phyloP scores from a whole-genome alignment of 1,140 invertebrate genomes.

The Holcopasites calliopsidis region DNA sequence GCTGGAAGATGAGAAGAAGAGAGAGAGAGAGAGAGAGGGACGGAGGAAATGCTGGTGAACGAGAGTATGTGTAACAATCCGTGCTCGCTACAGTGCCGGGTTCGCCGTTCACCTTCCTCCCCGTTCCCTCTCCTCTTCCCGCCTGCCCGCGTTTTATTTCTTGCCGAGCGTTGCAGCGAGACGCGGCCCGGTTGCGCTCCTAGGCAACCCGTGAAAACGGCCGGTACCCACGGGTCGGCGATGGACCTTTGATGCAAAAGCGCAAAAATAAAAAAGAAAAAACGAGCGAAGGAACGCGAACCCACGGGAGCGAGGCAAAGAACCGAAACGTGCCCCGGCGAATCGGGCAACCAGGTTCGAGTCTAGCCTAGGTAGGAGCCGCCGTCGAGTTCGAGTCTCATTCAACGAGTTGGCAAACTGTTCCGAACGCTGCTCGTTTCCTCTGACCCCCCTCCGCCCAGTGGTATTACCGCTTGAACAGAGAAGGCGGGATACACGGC shows the following conservation, averaged over 20 bases:
- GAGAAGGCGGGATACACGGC: conserved; percentile 13
- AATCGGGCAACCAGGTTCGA: conserved; percentile 31
- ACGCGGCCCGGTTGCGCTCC: no score
- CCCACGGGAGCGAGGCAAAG: conserved; percentile 52
- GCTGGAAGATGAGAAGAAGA: conserved; percentile 49
- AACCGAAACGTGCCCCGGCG: conserved; percentile 59
- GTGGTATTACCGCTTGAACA: conserved; percentile 69
- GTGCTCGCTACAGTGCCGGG: conserved; percentile 67
- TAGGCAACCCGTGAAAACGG: not conserved
- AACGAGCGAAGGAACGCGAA: conserved; percentile 62
- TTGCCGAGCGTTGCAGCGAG: conserved; percentile 1
- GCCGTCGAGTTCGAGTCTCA: conserved; percentile 68
- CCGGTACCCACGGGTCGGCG: not conserved
- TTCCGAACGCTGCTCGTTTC: conserved; percentile 60
- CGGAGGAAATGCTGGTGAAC: conserved; percentile 37
- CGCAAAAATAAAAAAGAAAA: no score
- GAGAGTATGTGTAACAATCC: conserved; percentile 68
- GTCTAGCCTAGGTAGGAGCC: conserved; percentile 39
- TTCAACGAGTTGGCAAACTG: conserved; percentile 76
- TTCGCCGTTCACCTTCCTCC: conserved; percentile 62
- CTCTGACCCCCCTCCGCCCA: conserved; percentile 38
- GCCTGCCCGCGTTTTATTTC: conserved; percentile 18
- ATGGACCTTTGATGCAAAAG: conserved; percentile 61
- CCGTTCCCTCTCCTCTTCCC: not conserved
- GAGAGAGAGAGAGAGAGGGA: conserved; percentile 18